A percentile compares a stretch with the other conserved stretches of the same genome.
Conservation (phyloP, 2,888 invertebrate species). For the Sinodicranocentrus sp. region DNA sequence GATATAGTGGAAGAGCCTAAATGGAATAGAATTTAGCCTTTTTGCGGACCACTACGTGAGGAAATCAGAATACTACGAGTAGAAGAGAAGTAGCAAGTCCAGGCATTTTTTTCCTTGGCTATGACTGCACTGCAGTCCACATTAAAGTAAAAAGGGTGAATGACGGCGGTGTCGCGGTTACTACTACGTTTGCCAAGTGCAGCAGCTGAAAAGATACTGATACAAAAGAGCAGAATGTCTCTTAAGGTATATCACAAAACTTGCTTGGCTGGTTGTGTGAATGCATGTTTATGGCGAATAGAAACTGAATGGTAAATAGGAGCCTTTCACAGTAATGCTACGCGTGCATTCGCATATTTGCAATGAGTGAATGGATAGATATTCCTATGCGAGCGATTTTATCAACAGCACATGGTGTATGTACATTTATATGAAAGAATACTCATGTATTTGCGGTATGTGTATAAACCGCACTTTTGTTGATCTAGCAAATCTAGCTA, state of each 20-base stretch:
- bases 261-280: not conserved
- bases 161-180: conserved; percentile 36
- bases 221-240: conserved; percentile 40
- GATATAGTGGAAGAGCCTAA: not conserved
- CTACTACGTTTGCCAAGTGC: conserved; percentile 52
- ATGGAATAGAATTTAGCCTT: not conserved
- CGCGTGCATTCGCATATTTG: not conserved
- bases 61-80: not conserved
- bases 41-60: not conserved
- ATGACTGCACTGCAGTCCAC: conserved; percentile 59
- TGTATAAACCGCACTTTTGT: too few species aligned
- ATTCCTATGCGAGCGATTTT: not conserved
- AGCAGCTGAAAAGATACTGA: conserved; percentile 61
- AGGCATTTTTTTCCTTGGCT: conserved; percentile 7
- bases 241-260: conserved; percentile 37
- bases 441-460: too few species aligned
- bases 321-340: not conserved
- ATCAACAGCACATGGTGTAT: too few species aligned
- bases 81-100: not conserved
- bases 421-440: too few species aligned
- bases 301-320: too few species aligned
- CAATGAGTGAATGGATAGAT: not conserved
- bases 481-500: too few species aligned
- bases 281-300: not conserved
- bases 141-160: conserved; percentile 23